Evolutionary conservation across 1,140 invertebrate species (phyloP).

Genomic region (Melipona quadrifasciata): DNA sequence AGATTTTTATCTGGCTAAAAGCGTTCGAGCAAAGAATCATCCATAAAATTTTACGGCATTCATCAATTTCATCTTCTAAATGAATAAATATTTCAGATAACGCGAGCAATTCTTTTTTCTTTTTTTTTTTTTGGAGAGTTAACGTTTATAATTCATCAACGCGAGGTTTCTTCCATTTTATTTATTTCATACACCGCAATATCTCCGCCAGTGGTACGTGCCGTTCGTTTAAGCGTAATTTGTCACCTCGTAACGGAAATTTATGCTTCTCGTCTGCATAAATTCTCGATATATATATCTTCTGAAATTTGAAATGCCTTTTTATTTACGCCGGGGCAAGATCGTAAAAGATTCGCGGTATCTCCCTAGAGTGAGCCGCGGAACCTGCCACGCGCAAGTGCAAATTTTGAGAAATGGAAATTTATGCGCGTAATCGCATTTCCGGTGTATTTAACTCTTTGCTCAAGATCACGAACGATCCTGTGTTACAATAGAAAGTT

Average conservation of each 20-base stretch:
- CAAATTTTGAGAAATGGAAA: background rate
- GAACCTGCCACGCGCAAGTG: background rate
- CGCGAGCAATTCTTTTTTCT: background rate
- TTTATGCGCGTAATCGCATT: background rate
- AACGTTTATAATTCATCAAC: background rate
- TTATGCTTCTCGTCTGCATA: background rate
- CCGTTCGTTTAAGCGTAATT: background rate
- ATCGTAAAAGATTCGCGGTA: background rate
- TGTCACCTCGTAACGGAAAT: background rate
- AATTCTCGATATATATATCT: slow-evolving; percentile 3
- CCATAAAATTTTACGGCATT: background rate
- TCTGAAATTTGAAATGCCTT: slow-evolving; percentile 1
- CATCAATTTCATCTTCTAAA: background rate
- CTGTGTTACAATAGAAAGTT: background rate
- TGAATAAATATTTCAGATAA: background rate
- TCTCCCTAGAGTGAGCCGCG: background rate
- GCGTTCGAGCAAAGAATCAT: background rate
- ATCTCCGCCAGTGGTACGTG: background rate
- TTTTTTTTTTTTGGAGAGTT: background rate
- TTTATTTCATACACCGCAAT: background rate
- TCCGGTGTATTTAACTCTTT: background rate
- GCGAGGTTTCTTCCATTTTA: background rate
- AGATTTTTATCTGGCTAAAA: background rate
- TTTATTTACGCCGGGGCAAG: background rate
- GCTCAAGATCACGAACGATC: background rate